Evolutionary conservation across 1,140 invertebrate genomes (phyloP).

Genomic region (Papilio polyxenes): DNA sequence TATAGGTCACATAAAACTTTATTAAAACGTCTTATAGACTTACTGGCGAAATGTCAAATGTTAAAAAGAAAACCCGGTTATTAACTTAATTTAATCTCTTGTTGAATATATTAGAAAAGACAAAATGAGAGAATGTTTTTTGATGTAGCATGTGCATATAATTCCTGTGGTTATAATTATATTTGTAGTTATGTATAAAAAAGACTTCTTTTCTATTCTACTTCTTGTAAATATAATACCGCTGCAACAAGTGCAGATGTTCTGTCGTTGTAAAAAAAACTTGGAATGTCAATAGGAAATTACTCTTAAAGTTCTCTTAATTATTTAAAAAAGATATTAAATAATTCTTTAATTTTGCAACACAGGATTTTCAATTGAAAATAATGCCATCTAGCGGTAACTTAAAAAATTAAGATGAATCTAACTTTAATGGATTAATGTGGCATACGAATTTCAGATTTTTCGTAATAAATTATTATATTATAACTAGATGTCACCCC

Average conservation of each 20-base stretch:
- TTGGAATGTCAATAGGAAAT: too few relatives aligned
- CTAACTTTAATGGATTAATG: neutral
- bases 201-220: too few relatives aligned
- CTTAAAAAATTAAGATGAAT: neutral
- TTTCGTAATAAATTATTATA: too few relatives aligned
- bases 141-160: too few relatives aligned
- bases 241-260: neutral
- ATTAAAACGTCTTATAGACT: neutral
- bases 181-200: too few relatives aligned
- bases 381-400: neutral
- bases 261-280: too few relatives aligned
- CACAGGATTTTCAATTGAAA: neutral
- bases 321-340: neutral
- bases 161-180: too few relatives aligned
- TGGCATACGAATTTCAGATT: neutral
- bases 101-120: too few relatives aligned
- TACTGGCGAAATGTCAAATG: neutral
- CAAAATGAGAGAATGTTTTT: too few relatives aligned
- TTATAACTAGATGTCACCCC: too few relatives aligned
- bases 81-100: neutral
- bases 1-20: neutral
- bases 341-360: neutral
- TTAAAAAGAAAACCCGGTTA: neutral
- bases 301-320: too few relatives aligned
- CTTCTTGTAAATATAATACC: neutral